Base-by-base conservation (phyloP, 2,113 vertebrate species). In the Antigone vipio region DNA sequence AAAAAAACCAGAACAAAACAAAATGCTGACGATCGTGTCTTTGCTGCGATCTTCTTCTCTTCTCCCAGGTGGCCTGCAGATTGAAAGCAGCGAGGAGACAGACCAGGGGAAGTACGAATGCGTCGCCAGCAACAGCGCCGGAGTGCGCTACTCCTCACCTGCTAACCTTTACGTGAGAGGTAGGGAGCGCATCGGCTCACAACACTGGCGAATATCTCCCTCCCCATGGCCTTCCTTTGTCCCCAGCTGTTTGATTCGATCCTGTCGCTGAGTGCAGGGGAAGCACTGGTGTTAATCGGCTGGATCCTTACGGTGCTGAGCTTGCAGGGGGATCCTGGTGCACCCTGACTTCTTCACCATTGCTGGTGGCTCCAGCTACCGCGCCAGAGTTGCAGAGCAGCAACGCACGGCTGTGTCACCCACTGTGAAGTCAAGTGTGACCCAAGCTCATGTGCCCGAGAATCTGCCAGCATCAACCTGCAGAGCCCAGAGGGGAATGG, bases 121-220 rank as follows among this genome's bases (percentile, higher is more conserved):
- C 15, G 99, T 99, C 97, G 99, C 99, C 93, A 99, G 99, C 98
- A 99, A 99, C 96, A 98, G 98, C 92, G 99, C 99, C 29, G 99
- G 99, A 47, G 99, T 99, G 95, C 99, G 99, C 96, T 99, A 99
- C 98, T 99, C 99, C 32, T 98, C 99, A 64, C 99, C 99, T 1
- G 99, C 99, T 97, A 99, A 99, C 98, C 99, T 99, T 98, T 99
- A 99, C 95, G 99, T 99, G 98, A 98, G 99, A 99, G 99, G 99
- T 99, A 99, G 99, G 99, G 98, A 99, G 98, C 97, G 95, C 98
- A 86, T 94, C 67, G 88, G 97, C 96, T 97, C 94, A 68, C 92
- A 96, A 96, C 56, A 12, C 88, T 92, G 97, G 93, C 96, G 80
- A 53, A 69, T 56, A 21, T 4, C 90, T 62, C n/a, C 44, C 34